Base-by-base conservation (phyloP, 1,140 invertebrate species). In the Schlechtendalia chinensis region DNA sequence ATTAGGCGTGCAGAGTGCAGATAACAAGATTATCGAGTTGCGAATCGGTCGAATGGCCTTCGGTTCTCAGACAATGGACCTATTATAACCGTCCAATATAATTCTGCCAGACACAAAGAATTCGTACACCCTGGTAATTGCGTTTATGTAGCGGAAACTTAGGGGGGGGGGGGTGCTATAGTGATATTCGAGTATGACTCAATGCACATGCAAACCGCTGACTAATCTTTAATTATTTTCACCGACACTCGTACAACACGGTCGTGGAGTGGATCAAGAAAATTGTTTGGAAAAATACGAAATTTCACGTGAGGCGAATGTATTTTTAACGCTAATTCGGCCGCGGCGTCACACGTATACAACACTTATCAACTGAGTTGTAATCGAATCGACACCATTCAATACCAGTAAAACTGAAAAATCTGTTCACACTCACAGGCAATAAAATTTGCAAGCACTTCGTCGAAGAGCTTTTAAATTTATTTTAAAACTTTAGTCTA, bases 101-200 rank as follows among this genome's bases (percentile, higher is more conserved):
- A 65, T 65, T 65, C 8, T 1, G 10, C 61, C 10, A n/a, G 17
- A 65, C 17, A 11, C 61, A 16, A 19, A n/a, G 29, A 11, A n/a
- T n/a, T 11, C 2, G 61, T n/a, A n/a, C 10, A 14, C 59, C 17
- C 17, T 19, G 61, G 29, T 65, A 65, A 65, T 65, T 39, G 29
- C 61, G 61, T 65, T 39, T 39, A 65, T 65, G 29, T 67, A 67
- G 32, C 63, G 32, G 63, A 67, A 67, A 67, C 32, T 8, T 14
- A 5, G 11, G 10, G 19, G 0, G 5, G 54, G 54, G n/a, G 3
- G 5, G 22, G 19, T 1, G 3, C 6, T 5, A 11, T 5, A n/a
- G 54, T 39, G 32, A 39, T 39, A 39, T 39, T 39, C 32, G 32
- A 39, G 32, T 39, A 65, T 45, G 32, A 67, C 63, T 67, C 32